A percentile compares a stretch with the other conserved stretches of the same genome.
Evolutionary conservation across 2,113 vertebrate genomes (phyloP).

Genomic region (human (Homo sapiens)): DNA sequence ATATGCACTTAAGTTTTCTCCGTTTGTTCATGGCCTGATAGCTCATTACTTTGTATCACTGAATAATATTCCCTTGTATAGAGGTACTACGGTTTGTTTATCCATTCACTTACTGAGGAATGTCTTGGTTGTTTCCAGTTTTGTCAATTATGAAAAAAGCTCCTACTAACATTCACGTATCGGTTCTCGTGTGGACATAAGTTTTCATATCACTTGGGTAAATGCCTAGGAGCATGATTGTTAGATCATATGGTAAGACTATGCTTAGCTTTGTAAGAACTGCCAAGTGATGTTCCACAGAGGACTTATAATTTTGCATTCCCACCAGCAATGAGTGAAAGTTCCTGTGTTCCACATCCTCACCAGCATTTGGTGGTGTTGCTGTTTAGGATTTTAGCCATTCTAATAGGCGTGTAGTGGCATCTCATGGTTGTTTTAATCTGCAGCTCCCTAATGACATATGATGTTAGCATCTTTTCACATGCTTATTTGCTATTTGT

Average conservation of each 20-base stretch:
- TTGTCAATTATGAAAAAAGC: not conserved
- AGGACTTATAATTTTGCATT: not conserved
- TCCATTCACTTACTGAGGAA: not conserved
- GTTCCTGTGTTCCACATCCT: not conserved
- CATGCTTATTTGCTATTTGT: not conserved
- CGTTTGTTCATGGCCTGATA: not conserved
- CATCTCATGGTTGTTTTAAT: not conserved
- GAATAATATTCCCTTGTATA: not conserved
- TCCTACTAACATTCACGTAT: not conserved
- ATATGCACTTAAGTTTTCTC: not conserved
- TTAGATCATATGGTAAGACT: not conserved
- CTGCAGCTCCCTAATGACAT: not conserved
- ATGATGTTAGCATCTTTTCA: not conserved
- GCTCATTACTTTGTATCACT: not conserved
- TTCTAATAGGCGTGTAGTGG: not conserved
- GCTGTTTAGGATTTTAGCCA: not conserved
- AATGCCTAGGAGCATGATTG: not conserved
- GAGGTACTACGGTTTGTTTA: not conserved
- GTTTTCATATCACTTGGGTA: conserved; percentile 1
- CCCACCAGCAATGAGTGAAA: not conserved
- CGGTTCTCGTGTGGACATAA: not conserved
- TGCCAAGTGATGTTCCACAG: not conserved
- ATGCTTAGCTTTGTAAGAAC: not conserved
- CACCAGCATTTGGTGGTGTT: not conserved
- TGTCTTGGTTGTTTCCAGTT: not conserved